phyloP scores from a whole-genome alignment of 1,140 invertebrate genomes.

The Pinna nobilis region DNA sequence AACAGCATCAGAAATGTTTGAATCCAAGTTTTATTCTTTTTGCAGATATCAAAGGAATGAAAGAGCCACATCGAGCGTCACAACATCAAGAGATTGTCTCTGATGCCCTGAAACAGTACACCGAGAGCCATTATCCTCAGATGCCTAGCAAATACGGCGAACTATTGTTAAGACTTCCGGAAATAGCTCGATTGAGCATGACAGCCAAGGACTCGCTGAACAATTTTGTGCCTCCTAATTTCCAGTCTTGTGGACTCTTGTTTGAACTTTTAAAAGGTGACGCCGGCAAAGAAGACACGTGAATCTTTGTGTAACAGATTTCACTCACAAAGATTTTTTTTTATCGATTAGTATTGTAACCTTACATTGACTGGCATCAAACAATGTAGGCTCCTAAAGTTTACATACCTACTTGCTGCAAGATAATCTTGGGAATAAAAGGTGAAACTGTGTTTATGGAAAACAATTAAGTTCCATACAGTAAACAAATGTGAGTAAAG shows the following conservation, averaged over 20 bases:
- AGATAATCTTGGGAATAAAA: no score
- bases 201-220: constrained; percentile 86
- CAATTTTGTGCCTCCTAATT: constrained; percentile 82
- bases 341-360: no score
- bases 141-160: constrained; percentile 96
- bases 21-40: constrained; percentile 21
- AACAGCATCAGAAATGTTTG: no score
- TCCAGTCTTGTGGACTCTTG: constrained; percentile 92
- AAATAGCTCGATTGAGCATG: constrained; percentile 95
- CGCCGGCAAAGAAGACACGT: constrained; percentile 9
- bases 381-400: no score
- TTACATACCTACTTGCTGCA: no score
- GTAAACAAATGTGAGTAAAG: no score
- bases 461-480: no score
- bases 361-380: no score
- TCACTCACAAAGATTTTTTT: no score
- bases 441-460: no score
- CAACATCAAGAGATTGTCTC: constrained; percentile 95
- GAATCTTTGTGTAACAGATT: no score
- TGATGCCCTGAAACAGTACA: constrained; percentile 94
- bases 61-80: constrained; percentile 92
- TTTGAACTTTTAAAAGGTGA: constrained; percentile 90
- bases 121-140: constrained; percentile 91
- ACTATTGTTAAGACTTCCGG: constrained; percentile 92
- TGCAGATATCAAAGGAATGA: constrained; percentile 90